Base-by-base conservation (phyloP, 2,888 invertebrate species). In the Dyspetes luteomarginatus region DNA sequence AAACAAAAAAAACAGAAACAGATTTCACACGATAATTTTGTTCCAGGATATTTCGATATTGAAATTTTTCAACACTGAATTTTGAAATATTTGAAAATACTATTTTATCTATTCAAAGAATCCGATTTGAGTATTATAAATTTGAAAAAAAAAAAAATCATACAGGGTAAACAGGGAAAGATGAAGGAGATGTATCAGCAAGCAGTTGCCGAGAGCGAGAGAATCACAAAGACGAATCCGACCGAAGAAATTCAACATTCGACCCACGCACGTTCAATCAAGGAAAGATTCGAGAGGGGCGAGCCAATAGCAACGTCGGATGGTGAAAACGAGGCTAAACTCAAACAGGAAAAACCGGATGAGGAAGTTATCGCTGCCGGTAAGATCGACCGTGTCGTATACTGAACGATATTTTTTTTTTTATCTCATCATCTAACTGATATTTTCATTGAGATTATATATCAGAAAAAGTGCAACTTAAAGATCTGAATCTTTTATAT, bases 131-230 rank as follows among this genome's bases (percentile, higher is more conserved):
- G 12, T 12, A 36, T 12, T 36, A 2, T 9, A 0, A 28, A 36
- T 36, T 12, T 36, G 12, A 36, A 9, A 36, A 36, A 30, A 12
- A 9, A 0, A 9, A 12, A 2, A 12, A 36, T 36, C 7, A 22
- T 36, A 15, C 92, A 96, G 96, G 97, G 97, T 9, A 97, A 97
- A 90, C 97, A 97, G 93, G 97, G 95, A 0, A 97, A 97, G 89
- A 96, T 98, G 92, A 98, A 97, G 90, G 97, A 97, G 89, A 95
- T 97, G 94, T 98, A 98, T 90, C 97, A 98, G 89, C 97, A 97
- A 89, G 97, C 97, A 0, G 96, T 97, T 0, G 95, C 95, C 86
- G 97, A 96, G 87, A 96, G 96, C 78, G 97, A 96, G 90, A 94
- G 95, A 28, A 85, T 92, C 68, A 91, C 91, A 48, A 92, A 92